phyloP scores from a whole-genome alignment of 2,797 vertebrate genomes.

The Cottoperca gobio region DNA sequence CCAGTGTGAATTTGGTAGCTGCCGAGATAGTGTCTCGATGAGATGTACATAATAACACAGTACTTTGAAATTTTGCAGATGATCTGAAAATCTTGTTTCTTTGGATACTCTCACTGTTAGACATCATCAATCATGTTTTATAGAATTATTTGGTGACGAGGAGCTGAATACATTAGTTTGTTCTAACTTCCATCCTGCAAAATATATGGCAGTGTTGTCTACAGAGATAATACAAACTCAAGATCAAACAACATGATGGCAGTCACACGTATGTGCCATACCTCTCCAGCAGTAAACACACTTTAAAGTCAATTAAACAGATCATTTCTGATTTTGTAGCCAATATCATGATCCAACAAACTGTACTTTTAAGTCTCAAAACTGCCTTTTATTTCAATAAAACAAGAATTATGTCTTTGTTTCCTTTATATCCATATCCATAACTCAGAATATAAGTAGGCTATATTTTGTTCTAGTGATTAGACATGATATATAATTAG shows the following conservation, averaged over 20 bases:
- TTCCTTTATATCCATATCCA: neutral
- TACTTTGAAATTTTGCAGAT: conserved; percentile 18
- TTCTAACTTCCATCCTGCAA: neutral
- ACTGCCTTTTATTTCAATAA: neutral
- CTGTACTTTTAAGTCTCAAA: neutral
- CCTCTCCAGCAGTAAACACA: neutral
- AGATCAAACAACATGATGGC: neutral
- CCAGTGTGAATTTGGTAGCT: conserved; percentile 98
- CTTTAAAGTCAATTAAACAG: neutral
- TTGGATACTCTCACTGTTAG: conserved; percentile 1
- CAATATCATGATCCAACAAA: conserved; percentile 1
- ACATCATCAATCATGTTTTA: conserved; percentile 3
- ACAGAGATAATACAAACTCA: neutral
- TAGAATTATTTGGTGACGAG: neutral
- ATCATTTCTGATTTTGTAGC: neutral
- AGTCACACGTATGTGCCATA: neutral
- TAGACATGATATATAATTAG: conserved; percentile 3
- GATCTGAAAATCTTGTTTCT: neutral
- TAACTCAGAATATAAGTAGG: neutral
- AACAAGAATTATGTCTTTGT: neutral
- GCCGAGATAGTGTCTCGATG: conserved; percentile 3
- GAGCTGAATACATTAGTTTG: neutral
- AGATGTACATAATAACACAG: conserved; percentile 10
- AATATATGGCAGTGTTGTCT: neutral
- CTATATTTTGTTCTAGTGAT: neutral